phyloP scores from a whole-genome alignment of 2,113 vertebrate species.

The Casuarius casuarius region DNA sequence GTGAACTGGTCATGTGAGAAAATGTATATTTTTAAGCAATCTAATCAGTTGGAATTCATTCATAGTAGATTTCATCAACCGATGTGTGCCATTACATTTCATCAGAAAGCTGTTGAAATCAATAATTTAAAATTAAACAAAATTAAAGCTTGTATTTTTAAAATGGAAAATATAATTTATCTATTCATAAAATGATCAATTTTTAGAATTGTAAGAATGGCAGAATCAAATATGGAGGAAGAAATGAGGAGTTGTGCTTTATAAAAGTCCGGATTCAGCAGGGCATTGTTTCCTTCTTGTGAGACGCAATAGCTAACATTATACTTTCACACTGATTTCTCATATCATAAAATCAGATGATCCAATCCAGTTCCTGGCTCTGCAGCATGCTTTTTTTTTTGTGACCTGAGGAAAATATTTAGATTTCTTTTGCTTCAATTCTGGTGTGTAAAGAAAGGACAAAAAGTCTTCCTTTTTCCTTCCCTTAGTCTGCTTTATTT shows the following conservation, averaged over 20 bases:
- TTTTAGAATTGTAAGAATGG: background rate
- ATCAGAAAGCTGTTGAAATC: background rate
- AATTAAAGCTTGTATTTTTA: background rate
- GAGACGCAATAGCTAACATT: rapidly evolving
- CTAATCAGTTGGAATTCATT: background rate
- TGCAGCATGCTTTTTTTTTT: background rate
- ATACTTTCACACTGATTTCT: background rate
- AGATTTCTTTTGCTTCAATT: background rate
- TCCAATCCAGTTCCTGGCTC: background rate
- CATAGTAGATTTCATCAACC: background rate
- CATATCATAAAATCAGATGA: rapidly evolving
- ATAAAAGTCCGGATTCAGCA: background rate
- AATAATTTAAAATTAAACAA: background rate
- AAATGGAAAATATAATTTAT: background rate
- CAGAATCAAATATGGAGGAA: background rate
- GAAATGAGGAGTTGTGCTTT: background rate
- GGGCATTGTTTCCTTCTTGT: background rate
- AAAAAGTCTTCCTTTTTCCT: background rate
- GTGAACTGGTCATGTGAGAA: background rate
- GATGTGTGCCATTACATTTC: background rate
- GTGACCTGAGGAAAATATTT: background rate
- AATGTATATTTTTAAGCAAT: background rate
- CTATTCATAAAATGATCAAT: background rate
- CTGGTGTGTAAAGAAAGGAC: background rate
- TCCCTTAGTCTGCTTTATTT: background rate